These are phyloP conservation scores for Tetheella fluctuosa DNA, from an alignment of 2,888 invertebrate genomes.

Conservation along the genomic window DNA sequence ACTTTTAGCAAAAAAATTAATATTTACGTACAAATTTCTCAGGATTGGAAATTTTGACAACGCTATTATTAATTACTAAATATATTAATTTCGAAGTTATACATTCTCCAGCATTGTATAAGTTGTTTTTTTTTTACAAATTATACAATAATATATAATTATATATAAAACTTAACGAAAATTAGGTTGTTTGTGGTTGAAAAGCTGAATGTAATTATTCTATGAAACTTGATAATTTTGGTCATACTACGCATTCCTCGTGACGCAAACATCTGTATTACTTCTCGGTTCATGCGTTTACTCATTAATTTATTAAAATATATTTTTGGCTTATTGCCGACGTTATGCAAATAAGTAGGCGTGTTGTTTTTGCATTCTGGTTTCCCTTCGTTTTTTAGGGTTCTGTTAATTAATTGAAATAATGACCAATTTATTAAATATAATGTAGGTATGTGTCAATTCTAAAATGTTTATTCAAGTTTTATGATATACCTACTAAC, in stretches of 20 bases:
- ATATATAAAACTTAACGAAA: too few relatives aligned
- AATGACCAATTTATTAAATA: background rate
- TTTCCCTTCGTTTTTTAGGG: slow-evolving; percentile 27
- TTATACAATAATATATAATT: too few relatives aligned
- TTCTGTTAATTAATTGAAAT: background rate
- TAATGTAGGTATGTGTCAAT: background rate
- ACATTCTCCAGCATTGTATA: too few relatives aligned
- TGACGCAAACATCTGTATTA: slow-evolving; percentile 40
- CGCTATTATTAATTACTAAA: too few relatives aligned
- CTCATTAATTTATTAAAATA: slow-evolving; percentile 53
- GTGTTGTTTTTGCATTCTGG: slow-evolving; percentile 26
- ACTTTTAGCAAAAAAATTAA: too few relatives aligned
- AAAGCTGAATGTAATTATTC: background rate
- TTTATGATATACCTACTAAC: too few relatives aligned
- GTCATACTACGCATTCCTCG: slow-evolving; percentile 28
- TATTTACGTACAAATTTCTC: too few relatives aligned
- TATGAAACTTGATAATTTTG: background rate
- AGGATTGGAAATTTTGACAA: too few relatives aligned
- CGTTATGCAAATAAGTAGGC: slow-evolving; percentile 32
- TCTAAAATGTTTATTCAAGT: background rate
- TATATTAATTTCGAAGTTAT: too few relatives aligned
- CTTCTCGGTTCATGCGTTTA: slow-evolving; percentile 35
- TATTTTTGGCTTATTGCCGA: slow-evolving; percentile 48
- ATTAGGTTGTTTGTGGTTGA: too few relatives aligned
- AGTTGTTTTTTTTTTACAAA: too few relatives aligned